Evolutionary conservation across 92 coral and sea anemone genomes (phyloP).

Genomic region (Phenganax stokvisi): DNA sequence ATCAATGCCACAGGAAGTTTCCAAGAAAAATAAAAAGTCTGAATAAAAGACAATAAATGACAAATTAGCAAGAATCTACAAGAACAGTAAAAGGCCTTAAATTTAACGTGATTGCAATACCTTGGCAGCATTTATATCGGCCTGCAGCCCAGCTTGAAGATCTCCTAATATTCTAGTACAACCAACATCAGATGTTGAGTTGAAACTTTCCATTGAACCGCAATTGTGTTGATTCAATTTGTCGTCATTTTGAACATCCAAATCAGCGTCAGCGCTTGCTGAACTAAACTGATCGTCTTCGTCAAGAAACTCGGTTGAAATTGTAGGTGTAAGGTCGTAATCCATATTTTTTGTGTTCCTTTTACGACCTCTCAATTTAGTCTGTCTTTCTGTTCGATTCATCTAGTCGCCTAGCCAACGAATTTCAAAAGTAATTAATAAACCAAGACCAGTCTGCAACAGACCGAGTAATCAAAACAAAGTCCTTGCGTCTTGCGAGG

Average conservation of each 20-base stretch:
- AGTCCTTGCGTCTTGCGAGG: not conserved
- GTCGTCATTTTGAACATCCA: not conserved
- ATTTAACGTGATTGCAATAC: conserved; percentile 4
- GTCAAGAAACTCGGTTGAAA: not conserved
- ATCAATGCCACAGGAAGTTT: no score
- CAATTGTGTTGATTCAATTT: not conserved
- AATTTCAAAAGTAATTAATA: conserved; percentile 5
- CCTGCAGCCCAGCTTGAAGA: conserved; percentile 29
- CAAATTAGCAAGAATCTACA: no score
- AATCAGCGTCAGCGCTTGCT: not conserved
- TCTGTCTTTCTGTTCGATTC: not conserved
- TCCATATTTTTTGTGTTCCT: conserved; percentile 9
- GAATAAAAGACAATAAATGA: no score
- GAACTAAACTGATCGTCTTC: conserved; percentile 19
- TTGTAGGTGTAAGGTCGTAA: conserved; percentile 23
- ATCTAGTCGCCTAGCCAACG: conserved; percentile 18
- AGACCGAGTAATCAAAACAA: conserved; percentile 11
- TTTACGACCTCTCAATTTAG: not conserved
- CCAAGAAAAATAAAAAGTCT: no score
- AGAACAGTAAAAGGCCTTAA: not conserved
- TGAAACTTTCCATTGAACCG: conserved; percentile 30
- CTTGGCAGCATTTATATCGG: conserved; percentile 36
- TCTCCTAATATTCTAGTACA: conserved; percentile 33
- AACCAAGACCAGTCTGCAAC: conserved; percentile 3
- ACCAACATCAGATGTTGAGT: conserved; percentile 24